Conservation (phyloP, 2,888 invertebrate genomes). For the Ditula angustiorana region DNA sequence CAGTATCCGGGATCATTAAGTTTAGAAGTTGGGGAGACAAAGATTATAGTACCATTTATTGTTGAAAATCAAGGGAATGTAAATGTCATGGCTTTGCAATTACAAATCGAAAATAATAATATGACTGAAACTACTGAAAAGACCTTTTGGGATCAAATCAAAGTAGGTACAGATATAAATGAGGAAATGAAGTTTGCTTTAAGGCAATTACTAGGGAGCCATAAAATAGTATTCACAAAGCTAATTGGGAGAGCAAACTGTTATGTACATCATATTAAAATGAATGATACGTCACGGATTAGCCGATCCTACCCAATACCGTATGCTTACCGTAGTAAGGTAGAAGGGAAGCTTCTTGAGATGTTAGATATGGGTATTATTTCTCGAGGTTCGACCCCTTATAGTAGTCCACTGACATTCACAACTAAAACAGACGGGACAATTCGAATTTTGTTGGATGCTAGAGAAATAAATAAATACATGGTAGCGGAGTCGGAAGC, state of each 20-base stretch:
- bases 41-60: neutral
- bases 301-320: conserved; percentile 45
- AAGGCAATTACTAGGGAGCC: conserved; percentile 9
- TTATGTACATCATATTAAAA: conserved; percentile 41
- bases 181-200: no score
- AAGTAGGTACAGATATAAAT: no score
- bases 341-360: no score
- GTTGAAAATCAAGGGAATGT: neutral
- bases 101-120: no score
- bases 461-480: conserved; percentile 7
- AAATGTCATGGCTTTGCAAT: neutral
- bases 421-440: conserved; percentile 4
- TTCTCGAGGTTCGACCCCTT: conserved; percentile 1
- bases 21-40: neutral
- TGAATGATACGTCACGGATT: conserved; percentile 40
- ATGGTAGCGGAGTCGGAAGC: conserved; percentile 14
- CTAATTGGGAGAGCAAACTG: conserved; percentile 42
- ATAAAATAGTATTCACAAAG: conserved; percentile 12
- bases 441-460: conserved; percentile 17
- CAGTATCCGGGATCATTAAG: neutral
- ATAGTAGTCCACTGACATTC: conserved; percentile 22
- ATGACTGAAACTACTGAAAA: no score
- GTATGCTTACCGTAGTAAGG: conserved; percentile 42
- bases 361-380: conserved; percentile 33
- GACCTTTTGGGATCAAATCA: no score